These are phyloP conservation scores for Hyalella azteca DNA, from an alignment of 2,888 invertebrate genomes.

Conservation along the genomic window DNA sequence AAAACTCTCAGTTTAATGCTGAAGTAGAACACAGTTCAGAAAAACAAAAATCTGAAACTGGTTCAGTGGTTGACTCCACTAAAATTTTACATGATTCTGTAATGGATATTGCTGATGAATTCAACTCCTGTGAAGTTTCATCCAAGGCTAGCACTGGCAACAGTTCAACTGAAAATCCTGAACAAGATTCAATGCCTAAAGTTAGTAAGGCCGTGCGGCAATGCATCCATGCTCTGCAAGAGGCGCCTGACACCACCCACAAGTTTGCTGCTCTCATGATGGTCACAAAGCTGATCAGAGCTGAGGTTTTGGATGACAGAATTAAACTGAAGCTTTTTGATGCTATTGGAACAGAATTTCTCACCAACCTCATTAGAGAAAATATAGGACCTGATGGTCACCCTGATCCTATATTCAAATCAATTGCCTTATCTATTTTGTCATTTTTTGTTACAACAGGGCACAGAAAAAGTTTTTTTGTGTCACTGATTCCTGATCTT, in stretches of 20 bases:
- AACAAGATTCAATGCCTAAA: not conserved
- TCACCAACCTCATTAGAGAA: slow-evolving; percentile 78
- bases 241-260: slow-evolving; percentile 83
- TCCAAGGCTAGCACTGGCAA: no score
- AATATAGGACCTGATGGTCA: slow-evolving; percentile 78
- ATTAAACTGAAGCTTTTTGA: slow-evolving; percentile 81
- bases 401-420: slow-evolving; percentile 84
- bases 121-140: no score
- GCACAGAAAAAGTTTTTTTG: slow-evolving; percentile 72
- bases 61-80: no score
- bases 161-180: no score
- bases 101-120: no score
- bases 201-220: not conserved
- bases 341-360: slow-evolving; percentile 85
- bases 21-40: no score
- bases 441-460: slow-evolving; percentile 71
- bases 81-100: no score
- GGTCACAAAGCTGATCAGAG: slow-evolving; percentile 79
- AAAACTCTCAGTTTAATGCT: no score
- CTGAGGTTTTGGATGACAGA: slow-evolving; percentile 77
- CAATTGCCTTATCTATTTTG: slow-evolving; percentile 84
- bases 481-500: slow-evolving; percentile 81
- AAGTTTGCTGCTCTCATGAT: slow-evolving; percentile 90
- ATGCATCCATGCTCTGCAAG: slow-evolving; percentile 79
- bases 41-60: no score